Evolutionary conservation across 2,888 invertebrate species (phyloP).

Genomic region (Drosophila niveifrons): DNA sequence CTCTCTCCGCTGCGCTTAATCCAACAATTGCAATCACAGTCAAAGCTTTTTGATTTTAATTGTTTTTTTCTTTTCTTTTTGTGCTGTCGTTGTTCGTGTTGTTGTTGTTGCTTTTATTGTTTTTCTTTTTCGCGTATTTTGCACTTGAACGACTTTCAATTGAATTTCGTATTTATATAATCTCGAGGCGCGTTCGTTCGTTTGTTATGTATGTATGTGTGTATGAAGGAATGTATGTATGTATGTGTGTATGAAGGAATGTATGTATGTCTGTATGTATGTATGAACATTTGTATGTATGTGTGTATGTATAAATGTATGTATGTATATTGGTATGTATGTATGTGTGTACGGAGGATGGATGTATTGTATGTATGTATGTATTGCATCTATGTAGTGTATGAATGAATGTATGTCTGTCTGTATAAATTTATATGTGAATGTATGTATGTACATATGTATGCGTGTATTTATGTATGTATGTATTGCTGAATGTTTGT

Average conservation of each 20-base stretch:
- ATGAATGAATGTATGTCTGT: too few relatives aligned
- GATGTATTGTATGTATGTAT: constrained; percentile 1
- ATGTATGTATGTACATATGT: too few relatives aligned
- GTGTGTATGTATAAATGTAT: too few relatives aligned
- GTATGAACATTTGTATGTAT: not conserved
- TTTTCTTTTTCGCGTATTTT: constrained; percentile 61
- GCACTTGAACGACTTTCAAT: constrained; percentile 77
- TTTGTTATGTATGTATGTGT: too few relatives aligned
- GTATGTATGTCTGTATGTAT: not conserved
- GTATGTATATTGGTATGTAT: too few relatives aligned
- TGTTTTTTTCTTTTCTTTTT: constrained; percentile 35
- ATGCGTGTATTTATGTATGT: constrained; percentile 1
- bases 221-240: too few relatives aligned
- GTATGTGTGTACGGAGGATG: not conserved
- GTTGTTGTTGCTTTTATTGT: constrained; percentile 31
- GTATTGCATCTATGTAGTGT: not conserved
- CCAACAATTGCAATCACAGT: constrained; percentile 55
- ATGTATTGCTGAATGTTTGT: too few relatives aligned
- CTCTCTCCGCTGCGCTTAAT: constrained; percentile 35
- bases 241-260: too few relatives aligned
- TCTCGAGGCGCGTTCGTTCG: constrained; percentile 37
- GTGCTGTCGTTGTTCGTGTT: constrained; percentile 8
- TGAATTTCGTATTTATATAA: constrained; percentile 74
- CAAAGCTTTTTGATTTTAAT: constrained; percentile 51
- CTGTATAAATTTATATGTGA: too few relatives aligned